Percentiles rank a stretch among this genome's conserved stretches.
Conservation (phyloP, 2,797 vertebrate genomes). For the Epinephelus awoara region DNA sequence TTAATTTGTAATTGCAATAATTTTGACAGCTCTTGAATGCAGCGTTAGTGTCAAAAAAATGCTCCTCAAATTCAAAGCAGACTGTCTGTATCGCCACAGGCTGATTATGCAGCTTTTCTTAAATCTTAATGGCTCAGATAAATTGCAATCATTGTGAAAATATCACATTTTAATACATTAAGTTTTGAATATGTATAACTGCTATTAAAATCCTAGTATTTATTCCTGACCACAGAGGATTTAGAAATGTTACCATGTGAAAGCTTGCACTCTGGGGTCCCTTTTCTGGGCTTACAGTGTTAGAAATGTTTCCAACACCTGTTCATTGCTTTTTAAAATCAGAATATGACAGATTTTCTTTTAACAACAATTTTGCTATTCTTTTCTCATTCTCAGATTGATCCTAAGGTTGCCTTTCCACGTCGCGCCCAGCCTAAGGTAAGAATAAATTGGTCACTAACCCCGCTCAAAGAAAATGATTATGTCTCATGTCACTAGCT, state of each 20-base stretch:
- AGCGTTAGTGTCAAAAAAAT: constrained; percentile 41
- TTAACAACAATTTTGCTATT: constrained; percentile 62
- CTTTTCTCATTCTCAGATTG: constrained; percentile 90
- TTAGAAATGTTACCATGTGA: constrained; percentile 30
- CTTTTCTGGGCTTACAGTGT: constrained; percentile 30
- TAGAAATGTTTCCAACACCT: constrained; percentile 47
- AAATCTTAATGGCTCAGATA: constrained; percentile 38
- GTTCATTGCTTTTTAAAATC: constrained; percentile 40
- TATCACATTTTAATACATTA: constrained; percentile 25
- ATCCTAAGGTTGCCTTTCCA: constrained; percentile 99
- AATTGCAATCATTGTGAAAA: constrained; percentile 51
- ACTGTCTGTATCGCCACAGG: constrained; percentile 25
- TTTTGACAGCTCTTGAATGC: constrained; percentile 44
- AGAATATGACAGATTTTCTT: constrained; percentile 41
- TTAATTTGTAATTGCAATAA: constrained; percentile 56
- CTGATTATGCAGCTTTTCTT: constrained; percentile 46
- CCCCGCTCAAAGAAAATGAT: constrained; percentile 70
- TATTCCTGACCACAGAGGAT: constrained; percentile 21
- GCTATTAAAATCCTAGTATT: constrained; percentile 13
- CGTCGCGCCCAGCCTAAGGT: constrained; percentile 99
- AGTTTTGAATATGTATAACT: constrained; percentile 33
- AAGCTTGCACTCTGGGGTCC: constrained; percentile 2
- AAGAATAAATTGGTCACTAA: constrained; percentile 84
- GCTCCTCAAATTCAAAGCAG: constrained; percentile 42
- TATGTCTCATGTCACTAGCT: constrained; percentile 71